Evolutionary conservation across 2,888 invertebrate species (phyloP).

Genomic region (Idaea straminata): DNA sequence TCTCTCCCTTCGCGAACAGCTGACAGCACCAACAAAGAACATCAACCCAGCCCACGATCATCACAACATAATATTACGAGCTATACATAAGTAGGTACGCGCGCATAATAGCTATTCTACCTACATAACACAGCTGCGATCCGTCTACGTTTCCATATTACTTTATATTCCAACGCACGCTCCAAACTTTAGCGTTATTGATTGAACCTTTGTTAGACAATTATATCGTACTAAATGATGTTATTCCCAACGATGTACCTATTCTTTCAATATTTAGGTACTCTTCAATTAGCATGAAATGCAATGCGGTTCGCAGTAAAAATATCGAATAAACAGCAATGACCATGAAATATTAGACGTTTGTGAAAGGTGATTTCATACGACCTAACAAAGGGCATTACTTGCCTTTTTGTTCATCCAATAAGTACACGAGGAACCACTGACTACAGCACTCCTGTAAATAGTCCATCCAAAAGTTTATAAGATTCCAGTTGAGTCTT

Average conservation of each 20-base stretch:
- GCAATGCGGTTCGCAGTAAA: conserved; percentile 8
- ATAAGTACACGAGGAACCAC: conserved; percentile 61
- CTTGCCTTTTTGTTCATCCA: conserved; percentile 79
- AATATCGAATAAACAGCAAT: conserved; percentile 49
- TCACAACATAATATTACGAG: conserved; percentile 23
- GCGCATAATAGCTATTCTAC: conserved; percentile 26
- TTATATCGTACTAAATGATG: background rate
- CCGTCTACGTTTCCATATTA: background rate
- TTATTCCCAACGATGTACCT: conserved; percentile 9
- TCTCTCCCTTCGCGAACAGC: conserved; percentile 56
- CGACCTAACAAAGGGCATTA: conserved; percentile 60
- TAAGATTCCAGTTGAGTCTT: conserved; percentile 45
- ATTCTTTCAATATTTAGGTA: conserved; percentile 1
- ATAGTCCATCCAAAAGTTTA: conserved; percentile 45
- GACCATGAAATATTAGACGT: conserved; percentile 49
- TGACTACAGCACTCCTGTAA: conserved; percentile 59
- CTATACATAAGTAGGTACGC: conserved; percentile 32
- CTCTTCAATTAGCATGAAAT: background rate
- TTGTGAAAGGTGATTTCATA: conserved; percentile 48
- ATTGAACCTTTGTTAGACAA: conserved; percentile 14
- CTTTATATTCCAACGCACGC: background rate
- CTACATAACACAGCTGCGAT: background rate
- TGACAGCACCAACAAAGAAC: conserved; percentile 73
- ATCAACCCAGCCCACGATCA: conserved; percentile 41
- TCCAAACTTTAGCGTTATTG: conserved; percentile 15